Conservation (phyloP, 2,113 vertebrate species). For the Pterocles gutturalis region DNA sequence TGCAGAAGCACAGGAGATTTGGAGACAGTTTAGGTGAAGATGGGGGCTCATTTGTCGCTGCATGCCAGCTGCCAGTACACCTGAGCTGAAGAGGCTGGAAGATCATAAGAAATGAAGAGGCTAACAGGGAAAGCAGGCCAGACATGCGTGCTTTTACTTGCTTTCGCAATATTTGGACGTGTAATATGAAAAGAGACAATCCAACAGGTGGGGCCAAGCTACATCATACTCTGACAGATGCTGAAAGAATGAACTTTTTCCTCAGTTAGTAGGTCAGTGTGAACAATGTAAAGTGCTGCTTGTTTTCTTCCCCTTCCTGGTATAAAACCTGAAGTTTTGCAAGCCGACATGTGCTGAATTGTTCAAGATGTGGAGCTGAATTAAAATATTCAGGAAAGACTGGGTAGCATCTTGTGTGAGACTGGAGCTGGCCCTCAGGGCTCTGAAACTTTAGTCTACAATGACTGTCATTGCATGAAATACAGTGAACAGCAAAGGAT, state of each 20-base stretch:
- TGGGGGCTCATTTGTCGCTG: neutral
- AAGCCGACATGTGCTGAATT: neutral
- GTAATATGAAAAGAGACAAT: neutral
- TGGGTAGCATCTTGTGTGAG: neutral
- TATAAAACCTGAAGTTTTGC: neutral
- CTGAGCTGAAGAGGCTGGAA: neutral
- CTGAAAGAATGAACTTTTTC: neutral
- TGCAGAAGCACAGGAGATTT: neutral
- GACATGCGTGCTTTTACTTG: neutral
- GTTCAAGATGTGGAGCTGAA: neutral
- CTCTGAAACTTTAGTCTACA: neutral
- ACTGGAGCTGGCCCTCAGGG: neutral
- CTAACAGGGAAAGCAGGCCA: neutral
- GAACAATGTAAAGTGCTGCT: neutral
- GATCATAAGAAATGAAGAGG: neutral
- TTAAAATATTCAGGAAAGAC: neutral
- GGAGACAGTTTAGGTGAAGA: neutral
- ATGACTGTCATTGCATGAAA: neutral
- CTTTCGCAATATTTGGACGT: neutral
- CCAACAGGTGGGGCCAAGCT: neutral
- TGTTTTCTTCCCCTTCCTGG: neutral
- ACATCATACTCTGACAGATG: neutral
- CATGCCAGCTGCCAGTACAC: neutral
- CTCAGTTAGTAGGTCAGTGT: neutral
- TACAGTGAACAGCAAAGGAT: slow-evolving; percentile 2